These are phyloP conservation scores for Drosophila acutilabella DNA, from an alignment of 2,888 invertebrate species.

Conservation along the genomic window DNA sequence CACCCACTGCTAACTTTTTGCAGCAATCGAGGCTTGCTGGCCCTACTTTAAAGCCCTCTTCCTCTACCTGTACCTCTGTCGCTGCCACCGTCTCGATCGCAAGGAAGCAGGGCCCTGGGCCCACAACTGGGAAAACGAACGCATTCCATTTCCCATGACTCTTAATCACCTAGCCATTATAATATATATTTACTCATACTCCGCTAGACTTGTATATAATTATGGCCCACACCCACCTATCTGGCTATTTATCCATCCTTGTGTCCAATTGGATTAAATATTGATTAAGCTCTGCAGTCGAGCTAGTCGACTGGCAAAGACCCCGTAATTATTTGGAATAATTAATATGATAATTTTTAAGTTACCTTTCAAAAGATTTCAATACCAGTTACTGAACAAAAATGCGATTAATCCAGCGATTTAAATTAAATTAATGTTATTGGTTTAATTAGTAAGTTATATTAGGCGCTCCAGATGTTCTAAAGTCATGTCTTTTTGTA, in stretches of 20 bases:
- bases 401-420: no score
- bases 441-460: no score
- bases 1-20: slow-evolving; percentile 12
- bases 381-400: no score
- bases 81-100: background rate
- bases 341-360: no score
- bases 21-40: no score
- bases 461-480: no score
- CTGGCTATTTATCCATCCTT: slow-evolving; percentile 49
- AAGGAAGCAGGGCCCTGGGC: background rate
- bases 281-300: slow-evolving; percentile 38
- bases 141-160: slow-evolving; percentile 78
- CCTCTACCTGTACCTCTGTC: no score
- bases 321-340: no score
- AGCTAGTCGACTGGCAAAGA: background rate
- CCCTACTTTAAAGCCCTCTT: no score
- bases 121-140: slow-evolving; percentile 74
- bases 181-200: slow-evolving; percentile 65
- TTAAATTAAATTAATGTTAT: no score
- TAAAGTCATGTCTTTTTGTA: no score
- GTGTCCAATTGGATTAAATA: slow-evolving; percentile 72
- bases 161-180: slow-evolving; percentile 76
- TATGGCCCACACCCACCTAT: slow-evolving; percentile 67
- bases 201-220: slow-evolving; percentile 55
- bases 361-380: no score